phyloP scores from a whole-genome alignment of 2,113 vertebrate genomes.

The Xiphias gladius region DNA sequence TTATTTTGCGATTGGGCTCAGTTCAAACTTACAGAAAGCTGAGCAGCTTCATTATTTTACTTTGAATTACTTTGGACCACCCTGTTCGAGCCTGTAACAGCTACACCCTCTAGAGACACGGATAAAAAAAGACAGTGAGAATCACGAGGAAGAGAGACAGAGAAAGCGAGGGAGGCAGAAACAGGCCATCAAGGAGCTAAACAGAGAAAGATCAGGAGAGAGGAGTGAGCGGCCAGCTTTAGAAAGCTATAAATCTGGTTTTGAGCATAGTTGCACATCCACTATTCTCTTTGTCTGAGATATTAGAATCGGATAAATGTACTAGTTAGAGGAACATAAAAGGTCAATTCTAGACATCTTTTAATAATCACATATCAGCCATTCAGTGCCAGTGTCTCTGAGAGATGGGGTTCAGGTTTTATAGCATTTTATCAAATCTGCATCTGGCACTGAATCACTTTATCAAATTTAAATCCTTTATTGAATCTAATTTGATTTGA shows the following conservation, averaged over 20 bases:
- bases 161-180: background rate
- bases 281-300: background rate
- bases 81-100: constrained; percentile 12
- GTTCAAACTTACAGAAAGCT: constrained; percentile 2
- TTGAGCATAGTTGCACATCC: background rate
- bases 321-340: background rate
- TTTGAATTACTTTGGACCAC: constrained; percentile 32
- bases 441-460: background rate
- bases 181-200: constrained; percentile 1
- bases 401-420: background rate
- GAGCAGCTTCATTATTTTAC: constrained; percentile 34
- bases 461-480: background rate
- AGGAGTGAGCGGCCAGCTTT: constrained; percentile 2
- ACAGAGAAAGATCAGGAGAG: background rate
- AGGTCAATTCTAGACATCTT: background rate
- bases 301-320: background rate
- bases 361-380: constrained; percentile 5
- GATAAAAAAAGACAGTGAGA: background rate
- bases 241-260: constrained; percentile 26
- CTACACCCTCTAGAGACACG: background rate
- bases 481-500: background rate
- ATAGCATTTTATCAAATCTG: background rate
- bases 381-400: background rate
- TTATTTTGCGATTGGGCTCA: constrained; percentile 11
- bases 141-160: background rate